Percentiles rank a stretch among this genome's conserved stretches.
Conservation (phyloP, 2,113 vertebrate genomes). For the Lepus americanus region DNA sequence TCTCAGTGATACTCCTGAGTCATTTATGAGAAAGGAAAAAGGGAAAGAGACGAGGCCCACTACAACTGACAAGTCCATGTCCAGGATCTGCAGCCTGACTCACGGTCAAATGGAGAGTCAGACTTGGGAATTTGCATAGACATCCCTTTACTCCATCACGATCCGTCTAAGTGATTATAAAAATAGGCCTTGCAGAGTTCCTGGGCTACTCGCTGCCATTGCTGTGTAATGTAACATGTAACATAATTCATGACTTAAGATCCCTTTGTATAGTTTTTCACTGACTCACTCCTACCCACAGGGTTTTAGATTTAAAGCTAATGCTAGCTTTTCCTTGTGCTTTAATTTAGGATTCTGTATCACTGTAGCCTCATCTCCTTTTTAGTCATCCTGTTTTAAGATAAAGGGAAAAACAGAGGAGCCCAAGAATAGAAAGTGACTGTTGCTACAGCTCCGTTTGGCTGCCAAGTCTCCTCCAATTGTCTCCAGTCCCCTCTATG, state of each 20-base stretch:
- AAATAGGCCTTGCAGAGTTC: constrained; percentile 19
- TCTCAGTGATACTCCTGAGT: constrained; percentile 46
- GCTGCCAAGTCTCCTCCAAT: too few species aligned
- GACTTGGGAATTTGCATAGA: constrained; percentile 38
- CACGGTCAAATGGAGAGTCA: constrained; percentile 44
- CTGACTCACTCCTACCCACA: constrained; percentile 50
- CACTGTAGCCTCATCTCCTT: background rate
- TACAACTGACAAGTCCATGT: background rate
- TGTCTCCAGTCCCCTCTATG: constrained; percentile 8
- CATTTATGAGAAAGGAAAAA: constrained; percentile 70
- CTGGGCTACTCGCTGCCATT: background rate
- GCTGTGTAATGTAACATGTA: background rate
- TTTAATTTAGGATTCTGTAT: constrained; percentile 4
- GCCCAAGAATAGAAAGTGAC: background rate
- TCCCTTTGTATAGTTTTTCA: constrained; percentile 20
- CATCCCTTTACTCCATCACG: constrained; percentile 41
- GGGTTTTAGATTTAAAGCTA: constrained; percentile 54
- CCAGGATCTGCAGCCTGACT: constrained; percentile 40
- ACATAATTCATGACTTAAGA: background rate
- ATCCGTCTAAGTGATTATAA: constrained; percentile 43
- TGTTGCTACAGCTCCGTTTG: background rate
- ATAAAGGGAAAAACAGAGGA: background rate
- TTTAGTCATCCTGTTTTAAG: background rate
- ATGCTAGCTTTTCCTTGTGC: background rate
- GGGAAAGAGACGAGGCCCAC: constrained; percentile 49